Conservation (phyloP, 2,797 vertebrate species). For the Aselliscus stoliczkanus region DNA sequence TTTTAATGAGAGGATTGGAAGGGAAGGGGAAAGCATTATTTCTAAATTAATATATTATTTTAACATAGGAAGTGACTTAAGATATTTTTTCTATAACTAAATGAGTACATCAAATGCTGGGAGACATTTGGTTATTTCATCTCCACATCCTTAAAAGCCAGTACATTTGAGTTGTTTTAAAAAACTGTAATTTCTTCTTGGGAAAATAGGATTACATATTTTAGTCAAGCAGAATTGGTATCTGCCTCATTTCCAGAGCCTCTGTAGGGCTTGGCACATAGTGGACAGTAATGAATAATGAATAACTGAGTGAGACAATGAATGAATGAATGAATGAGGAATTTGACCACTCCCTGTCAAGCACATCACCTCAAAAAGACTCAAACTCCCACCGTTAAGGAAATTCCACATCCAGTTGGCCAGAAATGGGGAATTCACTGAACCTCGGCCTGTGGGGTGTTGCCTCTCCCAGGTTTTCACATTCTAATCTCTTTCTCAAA, state of each 20-base stretch:
- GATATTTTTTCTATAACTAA: background rate
- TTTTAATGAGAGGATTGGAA: too few species aligned
- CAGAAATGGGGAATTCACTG: background rate
- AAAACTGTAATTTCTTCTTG: background rate
- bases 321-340: background rate
- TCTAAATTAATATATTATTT: background rate
- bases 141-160: background rate
- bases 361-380: background rate
- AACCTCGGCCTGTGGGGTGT: background rate
- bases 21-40: too few species aligned
- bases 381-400: background rate
- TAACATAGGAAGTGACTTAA: background rate
- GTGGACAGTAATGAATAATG: background rate
- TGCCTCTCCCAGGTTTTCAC: background rate
- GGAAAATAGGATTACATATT: rapidly evolving
- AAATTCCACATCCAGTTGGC: background rate
- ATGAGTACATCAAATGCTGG: background rate
- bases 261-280: background rate
- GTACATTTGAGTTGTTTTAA: background rate
- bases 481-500: conserved; percentile 12
- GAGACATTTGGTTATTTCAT: background rate
- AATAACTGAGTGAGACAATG: background rate
- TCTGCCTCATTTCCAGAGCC: background rate
- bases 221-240: too few species aligned
- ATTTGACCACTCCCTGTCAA: background rate